These are phyloP conservation scores for Litoditis marina DNA, from an alignment of 2,888 invertebrate genomes.

Conservation along the genomic window DNA sequence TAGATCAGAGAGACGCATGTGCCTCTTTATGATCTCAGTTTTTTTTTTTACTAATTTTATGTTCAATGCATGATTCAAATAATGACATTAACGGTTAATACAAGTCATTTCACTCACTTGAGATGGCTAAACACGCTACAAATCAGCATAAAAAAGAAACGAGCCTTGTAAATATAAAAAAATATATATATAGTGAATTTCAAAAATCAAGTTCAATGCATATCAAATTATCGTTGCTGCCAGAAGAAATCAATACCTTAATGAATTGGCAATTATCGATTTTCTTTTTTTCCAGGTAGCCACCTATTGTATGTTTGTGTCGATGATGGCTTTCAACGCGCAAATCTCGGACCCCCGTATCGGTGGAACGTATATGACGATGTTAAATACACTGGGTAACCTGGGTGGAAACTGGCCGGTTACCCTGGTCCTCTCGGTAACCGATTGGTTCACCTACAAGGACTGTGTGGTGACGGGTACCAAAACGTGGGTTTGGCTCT, in stretches of 20 bases:
- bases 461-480: slow-evolving; percentile 53
- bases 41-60: slow-evolving; percentile 3
- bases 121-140: too few species aligned
- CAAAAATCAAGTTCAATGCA: neutral
- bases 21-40: too few species aligned
- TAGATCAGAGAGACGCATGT: too few species aligned
- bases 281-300: slow-evolving; percentile 72
- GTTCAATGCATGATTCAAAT: too few species aligned
- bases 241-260: neutral
- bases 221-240: neutral
- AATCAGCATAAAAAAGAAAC: too few species aligned
- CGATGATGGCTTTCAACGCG: slow-evolving; percentile 95
- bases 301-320: slow-evolving; percentile 92
- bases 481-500: too few species aligned
- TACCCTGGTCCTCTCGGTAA: slow-evolving; percentile 54
- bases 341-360: slow-evolving; percentile 91
- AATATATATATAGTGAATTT: neutral
- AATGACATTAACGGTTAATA: neutral
- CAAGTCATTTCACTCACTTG: too few species aligned
- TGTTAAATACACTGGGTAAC: slow-evolving; percentile 90
- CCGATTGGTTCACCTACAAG: slow-evolving; percentile 59
- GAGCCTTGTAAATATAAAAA: too few species aligned
- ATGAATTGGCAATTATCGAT: too few species aligned
- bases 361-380: slow-evolving; percentile 96
- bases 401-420: slow-evolving; percentile 95